Base-by-base conservation (phyloP, 2,797 vertebrate genomes). In the Chrysolophus pictus region DNA sequence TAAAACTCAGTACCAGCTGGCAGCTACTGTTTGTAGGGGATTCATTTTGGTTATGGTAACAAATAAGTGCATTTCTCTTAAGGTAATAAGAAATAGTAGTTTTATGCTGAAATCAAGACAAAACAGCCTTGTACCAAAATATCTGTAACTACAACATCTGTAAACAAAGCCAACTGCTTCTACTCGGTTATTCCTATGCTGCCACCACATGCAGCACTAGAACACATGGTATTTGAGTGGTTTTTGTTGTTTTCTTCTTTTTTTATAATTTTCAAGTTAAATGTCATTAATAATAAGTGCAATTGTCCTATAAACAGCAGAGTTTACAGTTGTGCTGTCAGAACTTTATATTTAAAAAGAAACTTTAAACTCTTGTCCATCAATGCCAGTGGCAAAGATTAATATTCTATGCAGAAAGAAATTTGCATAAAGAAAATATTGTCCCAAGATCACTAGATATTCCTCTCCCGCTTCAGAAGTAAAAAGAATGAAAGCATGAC, bases 351-450 rank as follows among this genome's bases (percentile, higher is more conserved):
- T 84, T 91, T 90, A 87, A 93, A 83, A 91, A 28, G n/a, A 91
- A 91, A 91, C 11, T 84, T 87, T 63, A 93, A 87, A 87, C 69
- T 42, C 60, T 91, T 68, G 58, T 65, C 81, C 77, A 63, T 85
- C 87, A 89, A 7, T 87, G 42, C 26, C 69, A 88, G 39, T 37
- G 44, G 53, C 67, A 85, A 31, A 84, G 71, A 84, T 83, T 83
- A 90, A 81, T 65, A 89, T 80, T 65, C 81, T 15, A 3, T 29
- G 46, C 11, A 41, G 64, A 49, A 86, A 13, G 26, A 94, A 84
- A 94, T 91, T 62, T 85, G 33, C 74, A 87, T 94, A 84, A 94
- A 71, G 80, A 91, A 91, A 95, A 96, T 87, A 82, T 87, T 95
- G 37, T 65, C 71, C 47, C 35, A 78, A 91, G 62, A 85, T 75